phyloP scores from a whole-genome alignment of 1,140 invertebrate species.

The Dendroctonus valens region DNA sequence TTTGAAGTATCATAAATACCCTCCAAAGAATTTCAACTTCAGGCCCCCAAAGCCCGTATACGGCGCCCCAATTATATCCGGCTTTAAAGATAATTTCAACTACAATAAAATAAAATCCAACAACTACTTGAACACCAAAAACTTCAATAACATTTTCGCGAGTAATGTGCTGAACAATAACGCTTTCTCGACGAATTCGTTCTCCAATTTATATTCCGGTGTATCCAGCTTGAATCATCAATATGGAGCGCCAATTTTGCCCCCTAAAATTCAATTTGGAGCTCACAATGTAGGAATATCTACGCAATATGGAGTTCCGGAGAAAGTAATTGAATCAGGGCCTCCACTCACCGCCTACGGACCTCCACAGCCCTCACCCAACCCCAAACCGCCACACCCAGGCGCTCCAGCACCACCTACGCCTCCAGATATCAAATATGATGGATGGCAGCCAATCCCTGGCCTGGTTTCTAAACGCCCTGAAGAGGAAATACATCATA shows the following conservation, averaged over 20 bases:
- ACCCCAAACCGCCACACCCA: conserved; percentile 58
- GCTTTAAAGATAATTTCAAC: conserved; percentile 32
- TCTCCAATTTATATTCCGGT: conserved; percentile 24
- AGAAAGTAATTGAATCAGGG: conserved; percentile 26
- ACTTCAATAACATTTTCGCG: conserved; percentile 7
- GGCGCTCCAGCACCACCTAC: conserved; percentile 70
- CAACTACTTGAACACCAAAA: conserved; percentile 19
- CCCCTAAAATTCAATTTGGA: conserved; percentile 43
- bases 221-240: conserved; percentile 29
- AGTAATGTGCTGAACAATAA: not conserved
- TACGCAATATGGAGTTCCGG: conserved; percentile 50
- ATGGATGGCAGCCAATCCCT: conserved; percentile 81
- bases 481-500: conserved; percentile 49
- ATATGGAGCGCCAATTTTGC: conserved; percentile 44
- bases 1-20: conserved; percentile 44
- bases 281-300: conserved; percentile 29
- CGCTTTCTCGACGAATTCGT: conserved; percentile 10
- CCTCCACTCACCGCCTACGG: conserved; percentile 42
- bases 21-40: conserved; percentile 37
- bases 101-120: conserved; percentile 43
- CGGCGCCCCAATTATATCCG: conserved; percentile 41
- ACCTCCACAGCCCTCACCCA: conserved; percentile 52
- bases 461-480: conserved; percentile 55
- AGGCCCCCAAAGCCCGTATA: conserved; percentile 47
- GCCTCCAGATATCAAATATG: conserved; percentile 73